A percentile compares a stretch with the other conserved stretches of the same genome.
phyloP scores from a whole-genome alignment of 2,888 invertebrate species.

The Ceramica pisi region DNA sequence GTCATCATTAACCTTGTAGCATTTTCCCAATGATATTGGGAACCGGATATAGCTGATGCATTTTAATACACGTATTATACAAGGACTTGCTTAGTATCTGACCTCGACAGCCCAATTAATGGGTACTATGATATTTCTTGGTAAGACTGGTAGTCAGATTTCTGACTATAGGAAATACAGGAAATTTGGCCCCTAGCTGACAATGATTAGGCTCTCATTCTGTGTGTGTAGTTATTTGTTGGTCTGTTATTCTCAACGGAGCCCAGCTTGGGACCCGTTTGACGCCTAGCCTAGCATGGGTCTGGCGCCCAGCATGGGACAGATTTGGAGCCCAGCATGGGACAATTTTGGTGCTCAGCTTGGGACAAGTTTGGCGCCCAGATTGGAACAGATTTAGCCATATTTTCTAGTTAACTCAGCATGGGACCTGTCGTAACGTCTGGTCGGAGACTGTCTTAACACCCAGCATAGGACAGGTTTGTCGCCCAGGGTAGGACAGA shows the following conservation, averaged over 20 bases:
- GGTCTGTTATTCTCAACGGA: not conserved
- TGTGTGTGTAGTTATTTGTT: not conserved
- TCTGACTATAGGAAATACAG: no score
- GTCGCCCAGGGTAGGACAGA: not conserved
- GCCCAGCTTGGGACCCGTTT: not conserved
- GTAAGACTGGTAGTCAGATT: no score
- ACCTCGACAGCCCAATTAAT: no score
- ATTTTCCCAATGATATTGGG: no score
- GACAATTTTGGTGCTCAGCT: not conserved
- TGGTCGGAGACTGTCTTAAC: not conserved
- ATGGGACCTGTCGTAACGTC: not conserved
- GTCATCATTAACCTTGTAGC: not conserved
- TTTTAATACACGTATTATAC: no score
- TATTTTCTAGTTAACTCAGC: not conserved
- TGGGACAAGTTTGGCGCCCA: no score
- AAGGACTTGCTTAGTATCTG: no score
- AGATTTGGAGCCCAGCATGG: not conserved
- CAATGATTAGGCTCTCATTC: not conserved
- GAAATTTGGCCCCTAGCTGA: not conserved
- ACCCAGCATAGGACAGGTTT: not conserved
- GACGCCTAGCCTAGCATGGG: not conserved
- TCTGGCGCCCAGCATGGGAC: not conserved
- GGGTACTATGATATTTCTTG: no score
- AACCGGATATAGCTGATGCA: no score
- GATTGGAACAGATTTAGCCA: no score